Base-by-base conservation (phyloP, 2,888 invertebrate genomes). In the Smittia sp. region DNA sequence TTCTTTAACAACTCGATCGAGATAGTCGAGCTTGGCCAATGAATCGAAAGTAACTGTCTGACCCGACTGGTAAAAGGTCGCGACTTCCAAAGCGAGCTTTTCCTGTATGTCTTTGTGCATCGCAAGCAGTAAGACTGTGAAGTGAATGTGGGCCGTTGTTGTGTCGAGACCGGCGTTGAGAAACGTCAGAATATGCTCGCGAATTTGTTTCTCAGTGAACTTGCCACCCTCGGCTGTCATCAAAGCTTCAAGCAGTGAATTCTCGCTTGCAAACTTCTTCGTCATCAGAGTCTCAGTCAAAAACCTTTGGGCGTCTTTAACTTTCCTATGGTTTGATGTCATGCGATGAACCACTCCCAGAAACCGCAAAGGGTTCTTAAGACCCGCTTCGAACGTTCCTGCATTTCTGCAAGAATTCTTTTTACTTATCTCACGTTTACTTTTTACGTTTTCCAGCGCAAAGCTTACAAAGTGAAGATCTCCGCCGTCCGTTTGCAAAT, bases 1-100 rank as follows among this genome's bases (percentile, higher is more conserved):
- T 67, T 67, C 67, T 38, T 67, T 67, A 1, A 67, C 24, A 67
- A 67, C 67, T 15, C 67, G 67, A 22, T 67, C 67, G 2, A 67
- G 3, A 13, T 38, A 67, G 11, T 38, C 41, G 9, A 67, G n/a
- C n/a, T 67, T 67, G 7, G 39, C 7, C 1, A 67, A 4, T 1
- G 39, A n/a, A 1, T 67, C 39, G 20, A 11, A 18, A 38, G 38
- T 20, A 6, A 25, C 3, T 1, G n/a, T 2, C 7, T 27, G 11
- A 13, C 27, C 4, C 1, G 39, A 3, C 6, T 15, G 6, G 1
- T 24, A 25, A 62, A 62, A 66, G 9, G 1, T 32, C 1, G 1
- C 25, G n/a, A 67, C 25, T 38, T 67, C 67, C 7, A 39, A 6
- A 18, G 13, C 3, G 11, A 67, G 39, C n/a, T 41, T 38, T 1